These are phyloP conservation scores for Sipha flava DNA, from an alignment of 1,140 invertebrate species.

Conservation along the genomic window DNA sequence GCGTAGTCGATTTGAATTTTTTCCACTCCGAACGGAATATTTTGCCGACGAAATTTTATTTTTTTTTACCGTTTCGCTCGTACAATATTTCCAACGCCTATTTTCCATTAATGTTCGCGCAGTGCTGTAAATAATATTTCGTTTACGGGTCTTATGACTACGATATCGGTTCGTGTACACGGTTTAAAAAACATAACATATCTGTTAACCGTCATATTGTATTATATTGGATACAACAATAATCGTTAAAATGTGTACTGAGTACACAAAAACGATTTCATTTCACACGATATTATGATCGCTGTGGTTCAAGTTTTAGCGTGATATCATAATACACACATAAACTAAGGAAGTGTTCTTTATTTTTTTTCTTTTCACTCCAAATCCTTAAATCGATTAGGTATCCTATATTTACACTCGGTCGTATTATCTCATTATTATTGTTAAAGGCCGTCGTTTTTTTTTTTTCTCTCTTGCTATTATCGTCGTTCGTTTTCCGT, in stretches of 20 bases:
- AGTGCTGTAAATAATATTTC: no score
- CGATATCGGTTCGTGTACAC: no score
- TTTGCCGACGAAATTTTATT: neutral
- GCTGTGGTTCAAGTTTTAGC: no score
- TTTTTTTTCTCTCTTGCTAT: neutral
- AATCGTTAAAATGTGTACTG: no score
- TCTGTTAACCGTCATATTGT: no score
- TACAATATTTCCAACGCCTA: no score
- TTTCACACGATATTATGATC: no score
- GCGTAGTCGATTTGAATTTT: neutral
- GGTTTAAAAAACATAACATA: no score
- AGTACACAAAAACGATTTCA: no score
- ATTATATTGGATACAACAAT: no score
- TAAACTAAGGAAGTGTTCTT: neutral
- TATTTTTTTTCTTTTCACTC: neutral
- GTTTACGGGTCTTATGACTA: no score
- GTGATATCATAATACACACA: neutral
- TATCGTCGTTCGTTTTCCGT: constrained; percentile 2
- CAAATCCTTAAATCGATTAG: neutral
- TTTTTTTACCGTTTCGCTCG: neutral
- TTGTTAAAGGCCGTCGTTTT: neutral
- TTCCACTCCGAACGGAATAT: neutral
- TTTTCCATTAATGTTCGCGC: no score
- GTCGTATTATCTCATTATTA: constrained; percentile 16
- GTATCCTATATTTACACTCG: neutral